Evolutionary conservation across 2,888 invertebrate species (phyloP), one percentile per base, ranked within the genome.

Genomic region (Tinea trinotella): DNA sequence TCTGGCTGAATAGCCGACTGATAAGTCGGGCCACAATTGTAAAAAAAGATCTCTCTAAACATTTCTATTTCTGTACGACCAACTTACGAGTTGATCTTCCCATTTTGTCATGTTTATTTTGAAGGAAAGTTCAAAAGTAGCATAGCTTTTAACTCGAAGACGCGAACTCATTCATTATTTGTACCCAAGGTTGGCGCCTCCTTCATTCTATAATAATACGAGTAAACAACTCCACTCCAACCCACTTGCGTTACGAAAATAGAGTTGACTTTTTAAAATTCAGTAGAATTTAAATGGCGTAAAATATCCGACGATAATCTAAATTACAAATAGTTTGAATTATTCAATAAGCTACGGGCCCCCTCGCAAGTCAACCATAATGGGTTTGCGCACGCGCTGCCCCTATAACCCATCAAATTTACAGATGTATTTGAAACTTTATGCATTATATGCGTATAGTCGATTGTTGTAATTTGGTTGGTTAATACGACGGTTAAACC

Each of bases 401-500:
- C 52, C 3, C 44, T 18, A n/a, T 46, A n/a, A 15, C 52, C 3
- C 44, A 10, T 9, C 19, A n/a, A 15, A 2, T 4, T 7, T n/a
- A 30, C 30, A 30, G 2, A 30, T 30, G 30, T n/a, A 30, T 4
- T 30, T n/a, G 30, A n/a, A 30, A 30, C 30, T 30, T 30, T 30
- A 30, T 30, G 30, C n/a, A n/a, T 30, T 30, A n/a, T 30, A 30
- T 7, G 30, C 7, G n/a, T 30, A 30, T 30, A 30, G 30, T 30
- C n/a, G 2, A 30, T 30, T 30, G 2, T 40, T 40, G 13, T 40
- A 40, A 40, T 40, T 40, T 12, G 20, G 15, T 20, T n/a, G 52
- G 54, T 53, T 61, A 59, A 56, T 56, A 57, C 58, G 60, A 65
- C 63, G 65, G 63, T 65, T 59, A 59, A 46, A 17, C 46, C 46